Evolutionary conservation across 2,888 invertebrate genomes (phyloP), one percentile per base, ranked within the genome.

Genomic region (Alentia gelatinosa): DNA sequence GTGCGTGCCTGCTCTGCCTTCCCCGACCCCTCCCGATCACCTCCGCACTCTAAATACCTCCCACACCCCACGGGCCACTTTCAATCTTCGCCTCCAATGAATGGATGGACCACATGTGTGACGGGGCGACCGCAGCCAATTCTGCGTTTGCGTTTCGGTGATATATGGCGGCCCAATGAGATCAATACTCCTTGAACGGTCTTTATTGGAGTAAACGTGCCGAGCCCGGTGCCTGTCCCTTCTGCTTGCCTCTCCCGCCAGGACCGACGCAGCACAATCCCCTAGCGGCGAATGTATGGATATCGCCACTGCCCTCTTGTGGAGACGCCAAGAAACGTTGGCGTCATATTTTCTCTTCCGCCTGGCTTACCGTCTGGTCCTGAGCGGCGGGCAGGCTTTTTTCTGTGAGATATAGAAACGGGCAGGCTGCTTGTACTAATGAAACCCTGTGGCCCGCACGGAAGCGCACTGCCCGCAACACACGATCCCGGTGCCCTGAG

Each of bases 111-210:
- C 9, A 19, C 23, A 26, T 39, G 79, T 79, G 79, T 79, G 79
- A 79, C 37, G 79, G 35, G 79, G 35, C 79, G 7, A 79, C 33
- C 35, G 23, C 74, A 7, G 5, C 74, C 74, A 74, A 74, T 39
- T 79, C 37, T 35, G 15, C 79, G 79, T 79, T 35, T 39, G 37
- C 79, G 79, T 35, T 79, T 79, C 79, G n/a, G 37, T 79, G 79
- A 79, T 79, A 79, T 35, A 79, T 79, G 35, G 26, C n/a, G 79
- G 35, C 39, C 79, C 37, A 39, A 79, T 79, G 79, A 79, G 79
- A 79, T 79, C 79, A 79, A 79, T 79, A 79, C 26, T 26, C 19
- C 79, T 79, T 79, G 79, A 79, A 19, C 79, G 37, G 79, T 79
- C n/a, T 79, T 79, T 39, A 79, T 79, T 79, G 79, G 79, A n/a